Conservation (phyloP, 2,797 vertebrate species). For the Tympanoctomys barrerae region DNA sequence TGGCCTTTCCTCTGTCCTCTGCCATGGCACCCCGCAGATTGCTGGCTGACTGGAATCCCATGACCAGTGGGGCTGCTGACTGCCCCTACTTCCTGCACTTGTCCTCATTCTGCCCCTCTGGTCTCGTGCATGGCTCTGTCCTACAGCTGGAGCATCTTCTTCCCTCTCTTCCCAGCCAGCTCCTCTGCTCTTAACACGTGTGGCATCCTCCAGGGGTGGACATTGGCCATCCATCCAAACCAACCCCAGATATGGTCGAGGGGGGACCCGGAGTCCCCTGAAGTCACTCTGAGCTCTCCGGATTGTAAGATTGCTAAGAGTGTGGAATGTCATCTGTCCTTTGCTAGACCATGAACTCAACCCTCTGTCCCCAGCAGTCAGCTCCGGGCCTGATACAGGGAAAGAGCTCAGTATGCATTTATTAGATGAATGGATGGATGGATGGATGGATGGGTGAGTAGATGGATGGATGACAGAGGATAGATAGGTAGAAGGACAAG, state of each 20-base stretch:
- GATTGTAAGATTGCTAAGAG: fast-evolving
- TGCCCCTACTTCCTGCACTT: no score
- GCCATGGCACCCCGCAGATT: fast-evolving
- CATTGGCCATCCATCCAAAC: background rate
- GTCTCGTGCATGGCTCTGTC: background rate
- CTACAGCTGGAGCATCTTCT: background rate
- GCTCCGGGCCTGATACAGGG: background rate
- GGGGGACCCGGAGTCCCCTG: background rate
- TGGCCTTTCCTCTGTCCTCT: background rate
- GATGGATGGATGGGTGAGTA: no score
- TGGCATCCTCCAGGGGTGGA: background rate
- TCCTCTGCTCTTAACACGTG: background rate
- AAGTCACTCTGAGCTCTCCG: background rate
- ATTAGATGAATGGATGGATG: no score
- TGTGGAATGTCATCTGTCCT: background rate
- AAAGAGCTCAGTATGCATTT: background rate
- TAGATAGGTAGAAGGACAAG: no score
- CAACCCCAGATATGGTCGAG: background rate
- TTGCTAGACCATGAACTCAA: background rate
- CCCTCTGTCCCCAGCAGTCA: background rate
- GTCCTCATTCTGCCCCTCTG: background rate
- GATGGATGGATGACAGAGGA: no score
- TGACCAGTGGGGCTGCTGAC: fast-evolving
- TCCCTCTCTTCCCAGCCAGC: background rate
- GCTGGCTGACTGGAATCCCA: background rate